A percentile compares a stretch with the other conserved stretches of the same genome.
These are phyloP conservation scores for Hydropsyche betteni DNA, from an alignment of 2,888 invertebrate genomes.

Conservation along the genomic window DNA sequence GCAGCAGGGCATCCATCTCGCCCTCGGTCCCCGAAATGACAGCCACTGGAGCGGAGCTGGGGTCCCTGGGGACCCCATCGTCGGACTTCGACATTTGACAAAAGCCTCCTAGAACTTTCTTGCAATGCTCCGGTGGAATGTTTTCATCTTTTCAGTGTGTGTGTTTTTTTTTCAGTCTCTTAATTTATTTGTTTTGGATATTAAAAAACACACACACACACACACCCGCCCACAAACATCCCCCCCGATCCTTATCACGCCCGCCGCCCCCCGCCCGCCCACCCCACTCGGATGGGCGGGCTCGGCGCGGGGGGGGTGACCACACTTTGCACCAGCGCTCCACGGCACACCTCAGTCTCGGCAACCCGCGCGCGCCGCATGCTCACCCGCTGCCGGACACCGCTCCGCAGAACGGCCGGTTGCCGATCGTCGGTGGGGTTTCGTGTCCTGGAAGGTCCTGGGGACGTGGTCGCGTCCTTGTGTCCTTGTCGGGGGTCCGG, in stretches of 20 bases:
- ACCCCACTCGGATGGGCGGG: conserved; percentile 48
- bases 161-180: too few relatives aligned
- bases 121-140: too few relatives aligned
- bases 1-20: conserved; percentile 81
- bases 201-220: too few relatives aligned
- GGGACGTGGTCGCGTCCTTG: too few relatives aligned
- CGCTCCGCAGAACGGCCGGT: conserved; percentile 30
- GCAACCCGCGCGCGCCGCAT: conserved; percentile 42
- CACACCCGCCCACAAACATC: too few relatives aligned
- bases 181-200: too few relatives aligned
- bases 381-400: conserved; percentile 40
- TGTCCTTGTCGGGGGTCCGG: too few relatives aligned
- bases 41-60: conserved; percentile 67
- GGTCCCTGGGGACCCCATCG: conserved; percentile 54
- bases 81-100: conserved; percentile 56
- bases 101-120: not conserved
- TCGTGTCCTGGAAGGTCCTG: too few relatives aligned
- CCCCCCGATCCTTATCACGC: too few relatives aligned
- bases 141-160: too few relatives aligned
- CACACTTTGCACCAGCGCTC: conserved; percentile 55
- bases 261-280: too few relatives aligned
- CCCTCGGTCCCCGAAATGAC: conserved; percentile 73
- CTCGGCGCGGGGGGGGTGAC: conserved; percentile 54
- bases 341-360: conserved; percentile 53
- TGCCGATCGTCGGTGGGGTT: not conserved